phyloP scores from a whole-genome alignment of 2,113 vertebrate species.

The Proteles cristata region DNA sequence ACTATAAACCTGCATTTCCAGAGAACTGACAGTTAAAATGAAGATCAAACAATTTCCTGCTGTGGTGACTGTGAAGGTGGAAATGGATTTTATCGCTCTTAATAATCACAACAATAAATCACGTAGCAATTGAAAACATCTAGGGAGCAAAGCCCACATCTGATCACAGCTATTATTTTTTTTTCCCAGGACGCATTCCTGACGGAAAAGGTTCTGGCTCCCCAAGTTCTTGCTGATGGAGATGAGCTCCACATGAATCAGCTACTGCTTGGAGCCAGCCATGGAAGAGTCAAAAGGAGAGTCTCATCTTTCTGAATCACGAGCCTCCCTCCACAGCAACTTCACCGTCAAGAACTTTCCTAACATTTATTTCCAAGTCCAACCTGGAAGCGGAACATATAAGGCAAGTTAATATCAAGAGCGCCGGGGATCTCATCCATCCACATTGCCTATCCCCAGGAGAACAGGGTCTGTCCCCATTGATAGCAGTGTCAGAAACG shows the following conservation, averaged over 20 bases:
- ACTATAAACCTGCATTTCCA: background rate
- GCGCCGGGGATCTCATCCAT: background rate
- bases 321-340: background rate
- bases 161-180: background rate
- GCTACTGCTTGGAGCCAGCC: background rate
- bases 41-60: background rate
- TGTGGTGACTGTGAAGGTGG: background rate
- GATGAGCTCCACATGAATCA: accelerated
- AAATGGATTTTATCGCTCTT: background rate
- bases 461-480: background rate
- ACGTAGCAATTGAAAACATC: background rate
- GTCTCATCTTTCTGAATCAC: background rate
- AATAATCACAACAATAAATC: background rate
- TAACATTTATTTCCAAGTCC: background rate
- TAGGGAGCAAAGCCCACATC: background rate
- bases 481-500: background rate
- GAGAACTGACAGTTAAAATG: background rate
- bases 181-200: background rate
- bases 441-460: background rate
- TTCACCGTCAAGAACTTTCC: background rate
- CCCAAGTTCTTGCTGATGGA: background rate
- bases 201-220: background rate
- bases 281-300: background rate
- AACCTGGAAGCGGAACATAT: background rate
- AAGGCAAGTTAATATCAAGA: background rate